Evolutionary conservation across 2,113 vertebrate genomes (phyloP).

Genomic region (Candoia aspera): DNA sequence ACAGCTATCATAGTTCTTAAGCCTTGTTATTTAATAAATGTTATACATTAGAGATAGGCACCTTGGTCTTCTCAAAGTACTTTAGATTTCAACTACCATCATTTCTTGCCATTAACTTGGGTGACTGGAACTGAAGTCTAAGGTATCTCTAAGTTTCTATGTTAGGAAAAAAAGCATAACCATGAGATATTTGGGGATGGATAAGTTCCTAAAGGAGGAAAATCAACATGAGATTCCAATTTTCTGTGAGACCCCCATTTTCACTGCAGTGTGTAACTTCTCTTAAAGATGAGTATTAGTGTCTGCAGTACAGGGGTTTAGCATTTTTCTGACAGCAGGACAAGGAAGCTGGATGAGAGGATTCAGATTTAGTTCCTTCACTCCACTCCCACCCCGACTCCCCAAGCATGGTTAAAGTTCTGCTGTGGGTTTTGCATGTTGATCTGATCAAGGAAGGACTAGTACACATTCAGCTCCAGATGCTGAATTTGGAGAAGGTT

Average conservation of each 20-base stretch:
- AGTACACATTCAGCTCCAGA: not conserved
- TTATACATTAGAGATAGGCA: not conserved
- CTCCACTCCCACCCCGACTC: not conserved
- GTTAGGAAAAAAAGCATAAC: not conserved
- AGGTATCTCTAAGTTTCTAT: not conserved
- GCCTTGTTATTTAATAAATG: not conserved
- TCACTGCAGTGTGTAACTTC: too few species aligned
- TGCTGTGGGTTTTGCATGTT: not conserved
- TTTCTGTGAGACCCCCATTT: not conserved
- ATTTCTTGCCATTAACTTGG: not conserved
- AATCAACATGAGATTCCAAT: too few species aligned
- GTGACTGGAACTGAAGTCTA: not conserved
- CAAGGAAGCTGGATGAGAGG: not conserved
- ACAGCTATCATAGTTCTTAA: not conserved
- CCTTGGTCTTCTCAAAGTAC: not conserved
- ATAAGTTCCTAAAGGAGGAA: not conserved
- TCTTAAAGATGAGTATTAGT: not conserved
- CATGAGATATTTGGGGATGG: not conserved
- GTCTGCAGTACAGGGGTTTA: not conserved
- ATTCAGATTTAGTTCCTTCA: not conserved
- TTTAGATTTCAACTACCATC: not conserved
- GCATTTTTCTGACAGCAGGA: not conserved
- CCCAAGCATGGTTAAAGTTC: not conserved
- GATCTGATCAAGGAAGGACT: not conserved
- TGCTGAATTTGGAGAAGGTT: not conserved